phyloP scores from a whole-genome alignment of 2,888 invertebrate species.

The Piscicola geometra region DNA sequence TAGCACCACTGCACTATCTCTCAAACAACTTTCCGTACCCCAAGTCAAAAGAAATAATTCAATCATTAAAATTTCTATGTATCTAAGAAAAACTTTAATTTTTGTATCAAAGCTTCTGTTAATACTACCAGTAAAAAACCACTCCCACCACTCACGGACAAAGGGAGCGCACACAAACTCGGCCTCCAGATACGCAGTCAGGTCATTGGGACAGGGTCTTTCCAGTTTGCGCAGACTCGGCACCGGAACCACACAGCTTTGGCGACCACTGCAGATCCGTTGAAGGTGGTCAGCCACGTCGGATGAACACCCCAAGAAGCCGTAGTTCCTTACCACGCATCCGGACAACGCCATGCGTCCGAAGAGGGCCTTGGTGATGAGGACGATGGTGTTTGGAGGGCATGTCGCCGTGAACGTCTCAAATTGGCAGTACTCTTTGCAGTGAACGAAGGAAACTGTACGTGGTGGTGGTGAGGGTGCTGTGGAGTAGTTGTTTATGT shows the following conservation, averaged over 20 bases:
- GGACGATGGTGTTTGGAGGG: not conserved
- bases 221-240: conserved; percentile 22
- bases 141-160: not conserved
- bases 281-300: conserved; percentile 26
- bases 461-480: no score
- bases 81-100: no score
- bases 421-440: conserved; percentile 32
- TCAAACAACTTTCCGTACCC: no score
- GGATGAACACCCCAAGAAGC: conserved; percentile 26
- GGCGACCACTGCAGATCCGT: conserved; percentile 12
- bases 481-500: no score
- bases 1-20: no score
- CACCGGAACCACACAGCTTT: conserved; percentile 18
- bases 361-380: conserved; percentile 13
- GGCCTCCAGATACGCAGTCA: conserved; percentile 29
- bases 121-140: no score
- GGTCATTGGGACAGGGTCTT: conserved; percentile 26
- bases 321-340: conserved; percentile 27
- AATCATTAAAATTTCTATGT: no score
- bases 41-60: no score
- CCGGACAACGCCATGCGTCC: conserved; percentile 13
- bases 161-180: conserved; percentile 19
- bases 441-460: no score
- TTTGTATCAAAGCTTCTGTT: no score
- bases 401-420: conserved; percentile 23